phyloP scores from a whole-genome alignment of 2,113 vertebrate species.

The Tachuris rubrigastra region DNA sequence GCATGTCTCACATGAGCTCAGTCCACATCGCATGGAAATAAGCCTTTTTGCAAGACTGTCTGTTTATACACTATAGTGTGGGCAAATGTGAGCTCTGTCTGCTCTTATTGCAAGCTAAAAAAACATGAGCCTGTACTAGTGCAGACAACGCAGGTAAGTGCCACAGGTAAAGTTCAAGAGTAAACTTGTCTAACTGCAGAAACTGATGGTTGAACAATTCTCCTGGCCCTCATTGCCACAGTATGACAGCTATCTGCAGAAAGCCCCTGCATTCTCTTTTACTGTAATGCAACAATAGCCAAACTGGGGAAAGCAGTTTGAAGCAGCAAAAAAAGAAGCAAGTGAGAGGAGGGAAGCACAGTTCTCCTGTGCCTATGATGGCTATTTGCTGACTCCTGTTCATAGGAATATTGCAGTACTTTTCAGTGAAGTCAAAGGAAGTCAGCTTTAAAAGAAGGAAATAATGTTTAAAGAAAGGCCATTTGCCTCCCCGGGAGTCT shows the following conservation, averaged over 20 bases:
- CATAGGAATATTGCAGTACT: neutral
- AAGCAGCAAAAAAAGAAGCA: neutral
- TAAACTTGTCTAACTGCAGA: neutral
- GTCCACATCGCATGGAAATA: constrained; percentile 11
- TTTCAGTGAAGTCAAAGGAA: neutral
- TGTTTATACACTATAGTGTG: neutral
- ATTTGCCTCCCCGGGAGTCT: neutral
- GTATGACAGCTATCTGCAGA: neutral
- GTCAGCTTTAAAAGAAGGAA: neutral
- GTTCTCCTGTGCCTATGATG: neutral
- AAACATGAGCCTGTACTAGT: neutral
- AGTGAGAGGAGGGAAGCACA: neutral
- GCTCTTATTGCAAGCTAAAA: neutral
- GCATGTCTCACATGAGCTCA: neutral
- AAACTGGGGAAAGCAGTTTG: neutral
- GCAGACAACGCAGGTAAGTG: neutral
- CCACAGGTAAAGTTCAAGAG: neutral
- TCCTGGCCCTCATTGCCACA: neutral
- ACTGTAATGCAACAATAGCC: neutral
- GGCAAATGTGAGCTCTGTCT: neutral
- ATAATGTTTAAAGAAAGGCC: neutral
- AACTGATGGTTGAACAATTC: neutral
- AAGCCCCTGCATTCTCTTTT: neutral
- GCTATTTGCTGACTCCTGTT: neutral
- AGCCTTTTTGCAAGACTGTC: neutral